Evolutionary conservation across 2,888 invertebrate genomes (phyloP), one percentile per base, ranked within the genome.

Genomic region (Balanococcus diminutus): DNA sequence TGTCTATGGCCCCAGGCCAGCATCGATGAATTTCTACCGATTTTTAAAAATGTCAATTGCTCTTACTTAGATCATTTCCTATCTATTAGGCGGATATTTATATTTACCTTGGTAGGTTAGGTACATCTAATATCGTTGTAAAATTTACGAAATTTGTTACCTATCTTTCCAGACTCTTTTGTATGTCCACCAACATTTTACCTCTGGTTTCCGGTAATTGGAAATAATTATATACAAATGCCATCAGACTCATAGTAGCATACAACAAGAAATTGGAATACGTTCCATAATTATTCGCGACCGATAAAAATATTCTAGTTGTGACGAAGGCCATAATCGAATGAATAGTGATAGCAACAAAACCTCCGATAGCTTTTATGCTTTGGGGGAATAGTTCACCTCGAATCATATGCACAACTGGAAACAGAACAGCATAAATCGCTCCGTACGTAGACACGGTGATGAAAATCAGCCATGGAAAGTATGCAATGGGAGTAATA

Each of bases 171-270:
- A 75, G 8, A 31, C 2, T 1, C n/a, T 75, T 75, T 28, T 83
- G 83, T n/a, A 83, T 83, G 28, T 83, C 83, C n/a, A 56, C 51
- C 36, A 83, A 19, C 83, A 56, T 14, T 32, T 83, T 83, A 83
- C 83, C 83, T 51, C 61, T 51, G 32, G 83, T 83, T 32, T 83
- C 83, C 4, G 83, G 83, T 28, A 84, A 14, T 22, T 61, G 32
- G 25, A 75, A 72, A 72, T 72, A 84, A 25, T 32, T 39, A 22
- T 61, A 72, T 8, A 84, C 22, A 22, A 72, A 36, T 11, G 72
- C 46, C 22, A 28, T 2, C 6, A 67, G 11, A 28, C 84, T 31
- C 39, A 75, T 72, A 2, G 8, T 5, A 5, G 84, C 31, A 25
- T 72, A 84, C 16, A 72, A 22, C 16, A 84, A 72, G 19, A 85